A percentile compares a stretch with the other conserved stretches of the same genome.
Evolutionary conservation across 1,140 invertebrate genomes (phyloP).

Genomic region (Drosophila pachea): DNA sequence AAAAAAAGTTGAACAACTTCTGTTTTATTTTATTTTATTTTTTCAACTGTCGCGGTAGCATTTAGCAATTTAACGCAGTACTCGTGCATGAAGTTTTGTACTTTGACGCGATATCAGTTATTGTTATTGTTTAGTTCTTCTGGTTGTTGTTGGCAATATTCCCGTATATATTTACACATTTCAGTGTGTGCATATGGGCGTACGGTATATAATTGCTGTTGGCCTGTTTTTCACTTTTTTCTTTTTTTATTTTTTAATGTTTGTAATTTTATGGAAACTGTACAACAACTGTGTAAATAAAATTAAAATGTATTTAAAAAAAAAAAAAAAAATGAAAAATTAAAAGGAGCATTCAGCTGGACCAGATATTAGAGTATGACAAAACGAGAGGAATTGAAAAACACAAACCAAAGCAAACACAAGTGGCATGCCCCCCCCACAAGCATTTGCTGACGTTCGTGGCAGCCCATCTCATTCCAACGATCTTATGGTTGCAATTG

Average conservation of each 20-base stretch:
- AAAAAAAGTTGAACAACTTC: conserved; percentile 61
- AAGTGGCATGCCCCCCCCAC: conserved; percentile 54
- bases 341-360: conserved; percentile 23
- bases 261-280: conserved; percentile 75
- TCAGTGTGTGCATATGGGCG: conserved; percentile 4
- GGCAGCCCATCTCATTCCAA: conserved; percentile 23
- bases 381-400: not conserved
- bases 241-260: conserved; percentile 52
- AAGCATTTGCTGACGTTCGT: conserved; percentile 51
- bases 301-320: conserved; percentile 53
- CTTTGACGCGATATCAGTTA: conserved; percentile 70
- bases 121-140: conserved; percentile 43
- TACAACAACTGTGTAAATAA: conserved; percentile 74
- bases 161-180: conserved; percentile 14
- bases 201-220: conserved; percentile 57
- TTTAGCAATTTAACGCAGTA: conserved; percentile 76
- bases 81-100: conserved; percentile 76
- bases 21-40: conserved; percentile 35
- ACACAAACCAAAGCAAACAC: conserved; percentile 56
- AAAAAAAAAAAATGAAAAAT: conserved; percentile 40
- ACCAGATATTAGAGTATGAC: not conserved
- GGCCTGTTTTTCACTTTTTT: conserved; percentile 44
- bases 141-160: conserved; percentile 45
- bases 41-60: conserved; percentile 66
- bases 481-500: conserved; percentile 38